phyloP scores from a whole-genome alignment of 1,140 invertebrate genomes.

The Teleopsis dalmanni region DNA sequence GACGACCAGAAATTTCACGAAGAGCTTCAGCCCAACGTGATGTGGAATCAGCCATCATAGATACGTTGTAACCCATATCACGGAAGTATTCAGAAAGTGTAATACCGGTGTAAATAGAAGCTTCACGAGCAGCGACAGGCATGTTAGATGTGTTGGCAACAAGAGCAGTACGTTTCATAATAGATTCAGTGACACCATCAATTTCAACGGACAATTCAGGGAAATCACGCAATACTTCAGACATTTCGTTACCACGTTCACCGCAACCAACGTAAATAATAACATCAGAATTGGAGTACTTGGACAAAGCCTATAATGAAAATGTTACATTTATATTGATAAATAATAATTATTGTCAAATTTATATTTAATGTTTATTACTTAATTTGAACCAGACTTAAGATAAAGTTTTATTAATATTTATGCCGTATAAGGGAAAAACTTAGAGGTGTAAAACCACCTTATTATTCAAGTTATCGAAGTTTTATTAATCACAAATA shows the following conservation, averaged over 20 bases:
- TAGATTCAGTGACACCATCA: conserved; percentile 92
- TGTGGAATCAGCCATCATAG: conserved; percentile 99
- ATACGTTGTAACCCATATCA: conserved; percentile 99
- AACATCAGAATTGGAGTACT: conserved; percentile 99
- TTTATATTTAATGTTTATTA: too few species aligned
- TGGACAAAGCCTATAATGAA: conserved; percentile 74
- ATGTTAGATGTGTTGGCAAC: conserved; percentile 99
- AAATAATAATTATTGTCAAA: too few species aligned
- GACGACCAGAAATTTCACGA: conserved; percentile 98
- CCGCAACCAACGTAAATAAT: conserved; percentile 99
- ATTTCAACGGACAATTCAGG: conserved; percentile 96
- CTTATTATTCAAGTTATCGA: too few species aligned
- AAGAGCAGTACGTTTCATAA: conserved; percentile 98
- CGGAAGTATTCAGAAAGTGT: conserved; percentile 97
- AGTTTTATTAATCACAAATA: too few species aligned
- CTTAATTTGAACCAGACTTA: too few species aligned
- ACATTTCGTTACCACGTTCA: conserved; percentile 86
- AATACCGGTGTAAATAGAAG: conserved; percentile 96
- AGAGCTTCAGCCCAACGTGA: conserved; percentile 99
- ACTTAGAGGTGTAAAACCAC: background rate
- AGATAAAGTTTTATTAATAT: too few species aligned
- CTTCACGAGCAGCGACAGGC: conserved; percentile 99
- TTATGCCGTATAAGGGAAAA: background rate
- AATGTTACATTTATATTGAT: too few species aligned
- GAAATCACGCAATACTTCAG: conserved; percentile 94